Evolutionary conservation across 2,113 vertebrate genomes (phyloP).

Genomic region (Zosterops lateralis): DNA sequence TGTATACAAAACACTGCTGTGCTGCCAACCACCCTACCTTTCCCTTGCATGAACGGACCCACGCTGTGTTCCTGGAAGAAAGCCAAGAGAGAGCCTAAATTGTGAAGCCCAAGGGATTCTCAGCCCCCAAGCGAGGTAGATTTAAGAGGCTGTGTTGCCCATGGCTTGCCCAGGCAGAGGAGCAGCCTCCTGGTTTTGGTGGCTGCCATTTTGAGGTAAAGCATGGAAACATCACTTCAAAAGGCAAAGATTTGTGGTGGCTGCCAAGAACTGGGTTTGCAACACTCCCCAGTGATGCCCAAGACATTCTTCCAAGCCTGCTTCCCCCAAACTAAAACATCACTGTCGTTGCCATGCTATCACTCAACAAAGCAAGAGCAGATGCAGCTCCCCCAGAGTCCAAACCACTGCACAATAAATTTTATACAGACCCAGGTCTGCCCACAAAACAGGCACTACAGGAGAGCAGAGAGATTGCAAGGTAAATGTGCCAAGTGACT

Average conservation of each 20-base stretch:
- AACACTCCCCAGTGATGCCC: background rate
- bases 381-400: background rate
- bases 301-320: background rate
- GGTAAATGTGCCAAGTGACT: background rate
- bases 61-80: background rate
- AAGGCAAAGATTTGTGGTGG: background rate
- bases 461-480: accelerated
- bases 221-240: background rate
- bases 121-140: background rate
- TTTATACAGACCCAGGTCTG: background rate
- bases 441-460: background rate
- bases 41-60: background rate
- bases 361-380: background rate
- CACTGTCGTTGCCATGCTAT: accelerated
- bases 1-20: background rate
- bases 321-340: background rate
- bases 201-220: background rate
- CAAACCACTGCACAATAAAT: background rate
- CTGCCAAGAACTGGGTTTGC: background rate
- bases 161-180: background rate
- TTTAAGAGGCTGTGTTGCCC: background rate
- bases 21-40: conserved; percentile 36
- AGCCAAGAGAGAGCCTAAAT: background rate
- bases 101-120: background rate
- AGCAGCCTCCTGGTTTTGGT: background rate